Conservation (phyloP, 1,140 invertebrate genomes). For the Battus philenor region DNA sequence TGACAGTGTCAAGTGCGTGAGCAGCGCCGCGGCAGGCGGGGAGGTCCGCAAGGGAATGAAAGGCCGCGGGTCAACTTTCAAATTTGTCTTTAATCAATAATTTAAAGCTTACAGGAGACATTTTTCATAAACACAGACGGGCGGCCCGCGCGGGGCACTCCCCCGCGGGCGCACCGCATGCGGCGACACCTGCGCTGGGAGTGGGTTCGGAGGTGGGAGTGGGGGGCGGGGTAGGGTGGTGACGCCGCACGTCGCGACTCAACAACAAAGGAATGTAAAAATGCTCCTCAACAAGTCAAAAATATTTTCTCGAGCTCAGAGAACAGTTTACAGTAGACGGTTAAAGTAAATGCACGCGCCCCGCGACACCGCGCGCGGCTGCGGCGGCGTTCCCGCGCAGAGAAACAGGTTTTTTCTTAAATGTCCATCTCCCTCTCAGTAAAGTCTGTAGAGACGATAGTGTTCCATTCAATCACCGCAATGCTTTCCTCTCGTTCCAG, state of each 20-base stretch:
- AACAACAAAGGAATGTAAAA: neutral
- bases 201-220: neutral
- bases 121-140: slow-evolving; percentile 42
- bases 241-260: neutral
- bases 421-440: slow-evolving; percentile 15
- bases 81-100: slow-evolving; percentile 73
- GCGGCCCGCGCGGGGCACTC: slow-evolving; percentile 28
- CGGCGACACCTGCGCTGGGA: slow-evolving; percentile 10
- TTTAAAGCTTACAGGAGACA: slow-evolving; percentile 73
- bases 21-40: too few relatives aligned
- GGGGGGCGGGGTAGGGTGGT: too few relatives aligned
- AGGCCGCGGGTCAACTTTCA: slow-evolving; percentile 52
- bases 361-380: too few relatives aligned
- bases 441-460: slow-evolving; percentile 24
- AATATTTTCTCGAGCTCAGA: too few relatives aligned
- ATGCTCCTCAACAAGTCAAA: too few relatives aligned
- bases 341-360: too few relatives aligned
- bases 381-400: neutral
- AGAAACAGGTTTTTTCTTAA: neutral
- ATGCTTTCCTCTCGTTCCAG: slow-evolving; percentile 26
- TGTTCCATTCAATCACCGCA: slow-evolving; percentile 26
- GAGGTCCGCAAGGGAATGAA: too few relatives aligned
- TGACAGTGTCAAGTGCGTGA: too few relatives aligned
- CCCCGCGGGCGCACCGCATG: slow-evolving; percentile 40
- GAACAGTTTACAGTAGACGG: too few relatives aligned